Conservation (phyloP, 2,888 invertebrate species). For the Pecten maximus region DNA sequence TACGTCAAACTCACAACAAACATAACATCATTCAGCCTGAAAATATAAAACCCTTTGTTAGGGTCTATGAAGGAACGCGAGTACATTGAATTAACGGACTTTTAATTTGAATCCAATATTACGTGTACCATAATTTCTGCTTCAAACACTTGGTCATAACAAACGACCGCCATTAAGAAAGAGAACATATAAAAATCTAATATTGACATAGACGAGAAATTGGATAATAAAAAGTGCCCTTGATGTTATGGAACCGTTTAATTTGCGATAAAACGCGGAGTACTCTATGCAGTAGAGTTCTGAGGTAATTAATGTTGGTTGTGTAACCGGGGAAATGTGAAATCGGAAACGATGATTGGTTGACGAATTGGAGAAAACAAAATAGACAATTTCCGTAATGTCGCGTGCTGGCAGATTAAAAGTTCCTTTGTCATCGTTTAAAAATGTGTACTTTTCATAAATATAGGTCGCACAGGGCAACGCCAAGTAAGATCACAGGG, state of each 20-base stretch:
- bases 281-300: neutral
- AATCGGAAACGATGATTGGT: neutral
- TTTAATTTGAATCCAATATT: constrained; percentile 25
- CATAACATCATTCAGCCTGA: neutral
- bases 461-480: neutral
- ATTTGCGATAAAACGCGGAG: neutral
- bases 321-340: neutral
- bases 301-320: neutral
- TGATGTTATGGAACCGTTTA: neutral
- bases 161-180: neutral
- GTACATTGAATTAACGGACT: neutral
- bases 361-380: neutral
- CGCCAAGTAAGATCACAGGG: neutral
- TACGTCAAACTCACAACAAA: neutral
- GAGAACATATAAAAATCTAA: neutral
- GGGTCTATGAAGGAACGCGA: neutral
- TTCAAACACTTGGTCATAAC: neutral
- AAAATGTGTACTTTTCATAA: neutral
- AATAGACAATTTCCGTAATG: constrained; percentile 18
- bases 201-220: neutral
- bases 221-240: neutral
- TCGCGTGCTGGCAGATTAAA: neutral
- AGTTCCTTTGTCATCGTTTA: neutral
- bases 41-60: neutral
- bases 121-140: neutral